Base-by-base conservation (phyloP, 2,888 invertebrate species). In the Spialia ferax region DNA sequence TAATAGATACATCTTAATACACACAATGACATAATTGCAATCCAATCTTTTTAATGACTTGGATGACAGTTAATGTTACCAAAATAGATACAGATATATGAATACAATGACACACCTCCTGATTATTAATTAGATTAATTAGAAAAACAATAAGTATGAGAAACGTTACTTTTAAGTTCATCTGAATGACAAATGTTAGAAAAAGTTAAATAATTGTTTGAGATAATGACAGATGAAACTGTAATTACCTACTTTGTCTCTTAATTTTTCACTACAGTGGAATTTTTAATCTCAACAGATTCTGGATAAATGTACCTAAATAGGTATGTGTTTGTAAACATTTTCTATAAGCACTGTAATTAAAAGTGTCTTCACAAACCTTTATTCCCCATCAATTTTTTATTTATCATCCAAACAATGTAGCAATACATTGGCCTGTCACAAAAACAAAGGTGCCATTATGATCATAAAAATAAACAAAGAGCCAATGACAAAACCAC, bases 401-500 rank as follows among this genome's bases (percentile, higher is more conserved):
- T 15, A 11, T 52, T 4, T 11, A 38, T 60, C 61, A 32, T 13
- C n/a, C 45, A 20, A 56, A 52, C 23, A 52, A 35, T 35, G 32
- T 23, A 57, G n/a, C 35, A 56, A 48, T 56, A 56, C 26, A 63
- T 20, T 20, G 26, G 29, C 42, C 55, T 55, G 42, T 26, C 1
- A 63, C 15, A 64, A 32, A 56, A 64, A 63, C 63, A 64, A 64
- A 56, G 29, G 42, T 42, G 20, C 7, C 42, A 63, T 23, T 42
- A 42, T 29, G 26, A 60, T 23, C 38, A 45, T 45, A 60, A 56
- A 56, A 56, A 56, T 48, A 63, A 63, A 63, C 63, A 63, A 63
- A 45, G 63, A 50, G 15, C 2, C 32, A 20, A 20, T 32, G 20
- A 32, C 20, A 22, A 50, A 22, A 13, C 11, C 22, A 60, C 13